Evolutionary conservation across 2,888 invertebrate species (phyloP).

Genomic region (Griposia aprilina): DNA sequence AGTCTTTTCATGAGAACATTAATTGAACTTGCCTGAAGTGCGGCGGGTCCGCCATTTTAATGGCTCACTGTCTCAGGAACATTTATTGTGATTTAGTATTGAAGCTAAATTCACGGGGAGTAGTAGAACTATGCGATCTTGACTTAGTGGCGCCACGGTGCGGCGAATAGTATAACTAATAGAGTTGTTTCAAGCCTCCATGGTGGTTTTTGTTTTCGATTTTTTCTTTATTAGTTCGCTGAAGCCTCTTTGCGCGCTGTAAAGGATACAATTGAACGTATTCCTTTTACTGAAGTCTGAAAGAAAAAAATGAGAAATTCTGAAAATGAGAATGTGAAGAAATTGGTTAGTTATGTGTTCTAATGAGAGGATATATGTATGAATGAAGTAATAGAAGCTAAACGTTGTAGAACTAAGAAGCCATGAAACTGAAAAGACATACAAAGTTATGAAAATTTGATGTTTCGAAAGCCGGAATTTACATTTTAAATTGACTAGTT

Average conservation of each 20-base stretch:
- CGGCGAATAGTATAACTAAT: constrained; percentile 15
- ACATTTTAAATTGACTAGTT: background rate
- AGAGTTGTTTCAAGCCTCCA: constrained; percentile 5
- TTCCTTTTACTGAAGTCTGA: constrained; percentile 96
- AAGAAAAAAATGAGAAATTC: constrained; percentile 78
- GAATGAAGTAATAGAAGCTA: background rate
- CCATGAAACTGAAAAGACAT: background rate
- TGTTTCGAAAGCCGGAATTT: background rate
- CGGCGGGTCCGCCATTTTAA: background rate
- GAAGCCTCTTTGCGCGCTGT: constrained; percentile 92
- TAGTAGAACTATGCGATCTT: background rate
- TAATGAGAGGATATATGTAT: constrained; percentile 22
- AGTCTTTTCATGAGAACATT: background rate
- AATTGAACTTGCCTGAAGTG: background rate
- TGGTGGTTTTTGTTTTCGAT: background rate
- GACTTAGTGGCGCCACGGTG: constrained; percentile 21
- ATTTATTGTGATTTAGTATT: background rate
- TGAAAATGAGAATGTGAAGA: constrained; percentile 53
- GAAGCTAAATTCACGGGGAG: background rate
- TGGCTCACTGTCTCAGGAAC: background rate
- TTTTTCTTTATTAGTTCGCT: constrained; percentile 48
- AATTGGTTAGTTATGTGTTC: constrained; percentile 41
- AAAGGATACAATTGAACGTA: constrained; percentile 96
- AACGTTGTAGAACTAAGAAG: background rate
- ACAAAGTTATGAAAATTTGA: too few species aligned